phyloP scores from a whole-genome alignment of 2,113 vertebrate species.

The Oophaga pumilio region DNA sequence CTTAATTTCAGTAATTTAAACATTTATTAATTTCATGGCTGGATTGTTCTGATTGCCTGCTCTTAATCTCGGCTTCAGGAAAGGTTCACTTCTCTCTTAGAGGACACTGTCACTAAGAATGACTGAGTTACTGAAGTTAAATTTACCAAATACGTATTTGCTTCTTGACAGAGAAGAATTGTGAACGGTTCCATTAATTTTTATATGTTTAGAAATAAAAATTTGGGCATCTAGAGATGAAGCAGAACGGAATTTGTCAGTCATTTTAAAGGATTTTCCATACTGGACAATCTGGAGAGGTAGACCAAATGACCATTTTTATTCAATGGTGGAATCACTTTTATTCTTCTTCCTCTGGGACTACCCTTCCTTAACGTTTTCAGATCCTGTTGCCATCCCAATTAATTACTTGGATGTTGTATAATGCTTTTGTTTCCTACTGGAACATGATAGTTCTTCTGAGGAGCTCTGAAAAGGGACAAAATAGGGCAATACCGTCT shows the following conservation, averaged over 20 bases:
- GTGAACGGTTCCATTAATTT: background rate
- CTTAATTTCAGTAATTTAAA: conserved; percentile 59
- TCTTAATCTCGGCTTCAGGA: conserved; percentile 51
- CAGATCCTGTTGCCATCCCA: no score
- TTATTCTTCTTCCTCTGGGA: no score
- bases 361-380: no score
- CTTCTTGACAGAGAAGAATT: background rate
- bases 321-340: no score
- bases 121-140: background rate
- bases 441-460: no score
- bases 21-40: conserved; percentile 60
- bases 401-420: no score
- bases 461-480: no score
- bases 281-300: background rate
- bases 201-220: background rate
- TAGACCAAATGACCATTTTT: background rate
- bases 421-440: no score
- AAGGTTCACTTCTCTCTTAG: conserved; percentile 48
- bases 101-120: conserved; percentile 25
- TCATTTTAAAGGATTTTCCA: background rate
- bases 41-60: conserved; percentile 52
- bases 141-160: background rate
- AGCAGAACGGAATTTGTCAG: background rate
- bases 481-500: no score
- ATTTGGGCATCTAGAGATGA: background rate